A percentile compares a stretch with the other conserved stretches of the same genome.
phyloP scores from a whole-genome alignment of 2,797 vertebrate species.

The Coilia nasus region DNA sequence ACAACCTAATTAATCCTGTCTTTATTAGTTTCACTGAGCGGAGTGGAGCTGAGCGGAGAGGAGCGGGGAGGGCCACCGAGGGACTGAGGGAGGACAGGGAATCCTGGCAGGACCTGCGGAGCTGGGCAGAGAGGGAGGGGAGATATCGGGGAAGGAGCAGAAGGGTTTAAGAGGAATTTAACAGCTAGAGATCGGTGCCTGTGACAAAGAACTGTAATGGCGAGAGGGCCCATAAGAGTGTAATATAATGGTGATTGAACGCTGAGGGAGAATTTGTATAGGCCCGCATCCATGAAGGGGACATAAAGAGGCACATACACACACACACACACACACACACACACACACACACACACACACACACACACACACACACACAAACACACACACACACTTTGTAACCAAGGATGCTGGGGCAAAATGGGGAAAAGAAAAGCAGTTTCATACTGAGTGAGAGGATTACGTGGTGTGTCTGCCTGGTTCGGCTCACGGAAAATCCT shows the following conservation, averaged over 20 bases:
- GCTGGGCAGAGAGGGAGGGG: slow-evolving; percentile 54
- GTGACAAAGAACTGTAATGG: slow-evolving; percentile 64
- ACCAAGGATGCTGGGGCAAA: not conserved
- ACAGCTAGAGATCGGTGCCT: slow-evolving; percentile 62
- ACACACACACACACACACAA: too few relatives aligned
- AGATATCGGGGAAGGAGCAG: slow-evolving; percentile 62
- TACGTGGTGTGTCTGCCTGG: slow-evolving; percentile 2
- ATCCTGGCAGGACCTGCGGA: slow-evolving; percentile 72
- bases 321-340: too few relatives aligned
- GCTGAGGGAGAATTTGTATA: slow-evolving; percentile 57
- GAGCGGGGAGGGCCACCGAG: slow-evolving; percentile 71
- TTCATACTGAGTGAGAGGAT: slow-evolving; percentile 22
- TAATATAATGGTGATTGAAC: slow-evolving; percentile 15
- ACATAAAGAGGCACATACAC: too few relatives aligned
- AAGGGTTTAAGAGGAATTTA: slow-evolving; percentile 79
- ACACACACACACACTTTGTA: not conserved
- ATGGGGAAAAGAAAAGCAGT: not conserved
- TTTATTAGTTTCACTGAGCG: slow-evolving; percentile 93
- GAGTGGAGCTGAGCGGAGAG: slow-evolving; percentile 72
- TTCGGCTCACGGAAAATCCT: not conserved
- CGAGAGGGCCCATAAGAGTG: slow-evolving; percentile 54
- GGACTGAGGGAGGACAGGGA: slow-evolving; percentile 65
- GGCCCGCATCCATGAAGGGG: slow-evolving; percentile 26
- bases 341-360: too few relatives aligned
- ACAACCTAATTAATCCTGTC: slow-evolving; percentile 94